These are phyloP conservation scores for Apis cerana DNA, from an alignment of 1,140 invertebrate species.

Conservation along the genomic window DNA sequence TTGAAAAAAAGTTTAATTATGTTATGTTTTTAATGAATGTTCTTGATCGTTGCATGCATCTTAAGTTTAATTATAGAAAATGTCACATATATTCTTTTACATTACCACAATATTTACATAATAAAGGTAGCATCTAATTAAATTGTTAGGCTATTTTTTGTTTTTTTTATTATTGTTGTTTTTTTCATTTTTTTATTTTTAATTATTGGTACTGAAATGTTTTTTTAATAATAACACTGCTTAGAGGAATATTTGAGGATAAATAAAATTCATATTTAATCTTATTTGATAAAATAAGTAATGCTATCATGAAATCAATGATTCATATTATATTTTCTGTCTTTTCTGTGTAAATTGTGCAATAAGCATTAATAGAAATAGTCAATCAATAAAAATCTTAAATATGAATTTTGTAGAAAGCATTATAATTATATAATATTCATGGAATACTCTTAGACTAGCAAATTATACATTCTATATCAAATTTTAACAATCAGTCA, in stretches of 20 bases:
- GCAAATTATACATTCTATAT: conserved; percentile 42
- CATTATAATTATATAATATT: conserved; percentile 8
- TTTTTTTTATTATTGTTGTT: not conserved
- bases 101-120: conserved; percentile 58
- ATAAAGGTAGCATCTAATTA: conserved; percentile 50
- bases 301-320: not conserved
- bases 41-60: conserved; percentile 64
- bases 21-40: conserved; percentile 43
- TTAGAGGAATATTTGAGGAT: conserved; percentile 19
- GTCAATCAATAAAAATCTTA: not conserved
- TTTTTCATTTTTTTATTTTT: not conserved
- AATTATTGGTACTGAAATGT: conserved; percentile 25
- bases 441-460: conserved; percentile 53
- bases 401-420: conserved; percentile 24
- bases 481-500: conserved; percentile 52
- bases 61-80: conserved; percentile 65
- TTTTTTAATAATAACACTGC: conserved; percentile 47
- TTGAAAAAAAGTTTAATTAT: conserved; percentile 54
- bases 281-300: not conserved
- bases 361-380: conserved; percentile 35
- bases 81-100: conserved; percentile 33
- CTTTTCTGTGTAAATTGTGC: not conserved
- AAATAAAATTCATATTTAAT: conserved; percentile 2
- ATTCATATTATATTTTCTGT: conserved; percentile 4
- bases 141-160: conserved; percentile 52